Conservation (phyloP, 2,888 invertebrate genomes). For the Clanis bilineata region DNA sequence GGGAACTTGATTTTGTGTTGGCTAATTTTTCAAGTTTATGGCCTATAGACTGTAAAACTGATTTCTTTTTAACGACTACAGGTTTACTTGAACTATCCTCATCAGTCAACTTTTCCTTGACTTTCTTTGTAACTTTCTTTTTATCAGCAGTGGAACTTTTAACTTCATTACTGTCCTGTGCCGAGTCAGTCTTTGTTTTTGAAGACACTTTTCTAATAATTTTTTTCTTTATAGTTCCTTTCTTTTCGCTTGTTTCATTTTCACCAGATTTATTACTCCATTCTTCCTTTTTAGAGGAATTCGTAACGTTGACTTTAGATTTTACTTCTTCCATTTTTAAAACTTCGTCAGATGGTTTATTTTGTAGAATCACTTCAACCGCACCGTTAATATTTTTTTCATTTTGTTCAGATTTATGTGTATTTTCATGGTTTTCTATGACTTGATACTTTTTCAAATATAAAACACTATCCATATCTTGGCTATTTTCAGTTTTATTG, state of each 20-base stretch:
- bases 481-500: constrained; percentile 35
- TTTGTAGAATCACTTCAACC: constrained; percentile 43
- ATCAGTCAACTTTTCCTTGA: constrained; percentile 62
- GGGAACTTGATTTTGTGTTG: constrained; percentile 74
- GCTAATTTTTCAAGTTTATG: constrained; percentile 88
- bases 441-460: constrained; percentile 67
- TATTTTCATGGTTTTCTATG: constrained; percentile 35
- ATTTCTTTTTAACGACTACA: constrained; percentile 81
- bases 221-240: constrained; percentile 72
- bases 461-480: constrained; percentile 41
- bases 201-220: constrained; percentile 72
- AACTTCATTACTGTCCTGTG: constrained; percentile 50
- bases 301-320: constrained; percentile 44
- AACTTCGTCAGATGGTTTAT: constrained; percentile 43
- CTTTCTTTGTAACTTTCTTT: constrained; percentile 71
- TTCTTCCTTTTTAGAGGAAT: constrained; percentile 51
- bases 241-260: constrained; percentile 58
- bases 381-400: constrained; percentile 45
- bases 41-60: constrained; percentile 88
- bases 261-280: constrained; percentile 46
- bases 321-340: constrained; percentile 48
- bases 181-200: constrained; percentile 70
- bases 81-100: constrained; percentile 56
- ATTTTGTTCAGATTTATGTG: constrained; percentile 40
- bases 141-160: constrained; percentile 60